phyloP scores from a whole-genome alignment of 2,797 vertebrate genomes.

The Microchirus variegatus region DNA sequence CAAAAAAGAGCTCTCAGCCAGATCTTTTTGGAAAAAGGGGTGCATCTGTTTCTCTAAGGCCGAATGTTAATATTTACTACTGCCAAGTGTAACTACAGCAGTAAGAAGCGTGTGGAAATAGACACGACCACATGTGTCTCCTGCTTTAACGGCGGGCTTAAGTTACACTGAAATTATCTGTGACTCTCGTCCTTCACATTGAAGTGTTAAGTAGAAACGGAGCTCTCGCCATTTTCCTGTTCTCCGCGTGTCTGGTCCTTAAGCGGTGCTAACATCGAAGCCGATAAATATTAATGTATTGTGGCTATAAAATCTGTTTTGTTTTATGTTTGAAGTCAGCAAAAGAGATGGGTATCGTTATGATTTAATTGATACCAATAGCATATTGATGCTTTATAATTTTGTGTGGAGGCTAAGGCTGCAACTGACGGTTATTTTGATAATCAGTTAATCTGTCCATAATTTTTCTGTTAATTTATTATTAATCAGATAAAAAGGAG shows the following conservation, averaged over 20 bases:
- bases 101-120: background rate
- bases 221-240: background rate
- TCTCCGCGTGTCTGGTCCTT: background rate
- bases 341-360: no score
- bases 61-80: background rate
- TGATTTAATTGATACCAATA: no score
- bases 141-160: background rate
- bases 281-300: no score
- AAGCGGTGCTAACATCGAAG: background rate
- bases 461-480: no score
- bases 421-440: no score
- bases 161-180: background rate
- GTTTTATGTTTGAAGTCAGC: no score
- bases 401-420: no score
- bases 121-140: background rate
- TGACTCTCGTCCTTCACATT: background rate
- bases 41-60: background rate
- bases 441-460: no score
- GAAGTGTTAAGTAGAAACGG: conserved; percentile 1
- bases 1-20: background rate
- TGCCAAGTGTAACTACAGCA: conserved; percentile 1
- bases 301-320: no score
- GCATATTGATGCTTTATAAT: no score
- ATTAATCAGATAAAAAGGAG: no score
- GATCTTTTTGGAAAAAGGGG: conserved; percentile 9